These are phyloP conservation scores for Sesia bembeciformis DNA, from an alignment of 2,888 invertebrate genomes.

Conservation along the genomic window DNA sequence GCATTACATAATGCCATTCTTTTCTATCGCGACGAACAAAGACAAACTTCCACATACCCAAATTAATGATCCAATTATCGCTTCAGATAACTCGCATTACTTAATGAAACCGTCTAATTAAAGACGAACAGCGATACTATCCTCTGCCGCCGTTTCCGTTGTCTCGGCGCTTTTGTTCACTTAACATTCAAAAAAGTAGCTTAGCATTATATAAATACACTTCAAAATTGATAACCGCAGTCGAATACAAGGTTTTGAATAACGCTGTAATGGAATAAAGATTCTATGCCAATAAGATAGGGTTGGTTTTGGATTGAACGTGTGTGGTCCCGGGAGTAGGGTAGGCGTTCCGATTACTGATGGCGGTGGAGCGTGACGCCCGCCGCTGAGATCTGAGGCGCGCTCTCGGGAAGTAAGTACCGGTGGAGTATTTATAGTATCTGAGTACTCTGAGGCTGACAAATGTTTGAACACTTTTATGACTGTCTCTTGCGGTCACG, in stretches of 20 bases:
- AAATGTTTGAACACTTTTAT: background rate
- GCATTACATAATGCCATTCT: too few species aligned
- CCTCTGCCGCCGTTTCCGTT: slow-evolving; percentile 36
- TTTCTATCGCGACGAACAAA: too few species aligned
- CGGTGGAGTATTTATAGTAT: slow-evolving; percentile 36
- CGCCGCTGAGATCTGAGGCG: slow-evolving; percentile 64
- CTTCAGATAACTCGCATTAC: slow-evolving; percentile 43
- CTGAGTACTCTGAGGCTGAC: background rate
- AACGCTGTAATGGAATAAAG: background rate
- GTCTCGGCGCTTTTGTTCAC: slow-evolving; percentile 34
- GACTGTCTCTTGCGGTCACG: background rate
- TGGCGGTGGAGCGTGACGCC: slow-evolving; percentile 59
- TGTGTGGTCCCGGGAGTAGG: slow-evolving; percentile 12
- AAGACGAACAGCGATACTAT: slow-evolving; percentile 32
- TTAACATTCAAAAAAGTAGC: slow-evolving; percentile 7
- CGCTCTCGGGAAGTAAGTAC: slow-evolving; percentile 28
- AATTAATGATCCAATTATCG: slow-evolving; percentile 61
- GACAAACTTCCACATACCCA: slow-evolving; percentile 6
- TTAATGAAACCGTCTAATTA: slow-evolving; percentile 65
- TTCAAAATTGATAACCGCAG: slow-evolving; percentile 8
- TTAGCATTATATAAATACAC: slow-evolving; percentile 4
- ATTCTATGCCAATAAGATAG: background rate
- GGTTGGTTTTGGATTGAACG: slow-evolving; percentile 7
- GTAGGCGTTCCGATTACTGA: slow-evolving; percentile 56
- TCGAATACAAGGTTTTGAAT: slow-evolving; percentile 1